Percentiles rank a stretch among this genome's conserved stretches.
Conservation (phyloP, 1,140 invertebrate species). For the Drosophila kohkoa region DNA sequence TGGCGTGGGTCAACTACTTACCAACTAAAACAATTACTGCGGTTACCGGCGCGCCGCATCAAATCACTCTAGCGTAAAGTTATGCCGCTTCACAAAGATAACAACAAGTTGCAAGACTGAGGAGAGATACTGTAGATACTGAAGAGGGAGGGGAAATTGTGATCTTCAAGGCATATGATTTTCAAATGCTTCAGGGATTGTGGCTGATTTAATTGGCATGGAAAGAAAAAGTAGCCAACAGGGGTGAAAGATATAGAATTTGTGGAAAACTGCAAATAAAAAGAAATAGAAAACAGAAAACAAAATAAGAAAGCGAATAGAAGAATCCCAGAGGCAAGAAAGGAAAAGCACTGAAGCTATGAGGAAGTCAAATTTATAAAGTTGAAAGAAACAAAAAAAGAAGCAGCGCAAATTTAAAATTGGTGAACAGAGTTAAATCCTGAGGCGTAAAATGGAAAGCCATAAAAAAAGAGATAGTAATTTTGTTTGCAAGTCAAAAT, state of each 20-base stretch:
- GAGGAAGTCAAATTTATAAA: neutral
- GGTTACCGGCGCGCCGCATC: constrained; percentile 34
- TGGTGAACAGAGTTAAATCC: no score
- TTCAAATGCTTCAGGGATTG: constrained; percentile 46
- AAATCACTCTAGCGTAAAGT: constrained; percentile 72
- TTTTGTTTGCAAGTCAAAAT: no score
- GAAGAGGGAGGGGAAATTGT: neutral
- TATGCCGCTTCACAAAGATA: constrained; percentile 66
- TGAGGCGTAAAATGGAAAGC: neutral
- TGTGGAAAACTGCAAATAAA: neutral
- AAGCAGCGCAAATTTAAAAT: neutral
- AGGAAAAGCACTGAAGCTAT: neutral
- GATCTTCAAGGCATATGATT: constrained; percentile 37
- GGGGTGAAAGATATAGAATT: constrained; percentile 43
- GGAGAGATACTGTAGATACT: neutral
- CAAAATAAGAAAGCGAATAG: constrained; percentile 30
- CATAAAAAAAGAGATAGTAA: no score
- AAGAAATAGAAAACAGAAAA: neutral
- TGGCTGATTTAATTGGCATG: constrained; percentile 47
- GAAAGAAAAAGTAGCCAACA: constrained; percentile 22
- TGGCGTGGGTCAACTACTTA: constrained; percentile 65
- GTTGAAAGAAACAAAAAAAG: neutral
- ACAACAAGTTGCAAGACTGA: constrained; percentile 21
- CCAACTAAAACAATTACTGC: constrained; percentile 64
- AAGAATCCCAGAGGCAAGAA: neutral